Evolutionary conservation across 1,140 invertebrate genomes (phyloP), one percentile per base, ranked within the genome.

Genomic region (Papilio aristodemus): DNA sequence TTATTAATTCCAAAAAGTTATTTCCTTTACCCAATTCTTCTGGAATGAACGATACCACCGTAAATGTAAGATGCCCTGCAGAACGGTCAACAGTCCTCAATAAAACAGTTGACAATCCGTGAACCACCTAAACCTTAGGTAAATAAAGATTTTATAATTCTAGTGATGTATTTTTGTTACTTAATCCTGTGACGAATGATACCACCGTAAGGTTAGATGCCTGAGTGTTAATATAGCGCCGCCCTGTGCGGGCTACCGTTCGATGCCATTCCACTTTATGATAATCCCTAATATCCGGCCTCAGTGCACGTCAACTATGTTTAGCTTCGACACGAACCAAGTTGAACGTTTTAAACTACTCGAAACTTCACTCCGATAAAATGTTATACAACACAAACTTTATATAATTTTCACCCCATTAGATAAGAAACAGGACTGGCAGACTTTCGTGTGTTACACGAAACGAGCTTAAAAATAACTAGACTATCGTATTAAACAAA

Each of bases 151-250:
- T 25, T 46, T 46, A 9, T 32, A 32, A 17, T 46, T 54, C 46
- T 8, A 11, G 46, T 54, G 10, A 46, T 10, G 8, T 5, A 5
- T 54, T 11, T 25, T 54, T 25, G 19, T 22, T 32, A 32, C 27
- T 32, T 32, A 32, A 32, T 22, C 9, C 46, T 13, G 14, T 14
- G 46, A 54, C 22, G 3, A 54, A 54, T 22, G 46, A 0, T 25
- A 19, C 46, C 17, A 25, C 10, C 19, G 10, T 54, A 54, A 54
- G 46, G 19, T 54, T 54, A 54, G 7, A 9, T 22, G 27, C 27
- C 43, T 84, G 85, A 82, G 85, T 88, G 86, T 90, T 90, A 88
- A 90, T 88, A 86, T 88, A 88, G 85, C 84, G 81, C 75, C 87
- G 84, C 84, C 80, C 74, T 86, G 87, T 88, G 86, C 84, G 87